phyloP scores from a whole-genome alignment of 2,113 vertebrate species.

The Pachycephala philippinensis region DNA sequence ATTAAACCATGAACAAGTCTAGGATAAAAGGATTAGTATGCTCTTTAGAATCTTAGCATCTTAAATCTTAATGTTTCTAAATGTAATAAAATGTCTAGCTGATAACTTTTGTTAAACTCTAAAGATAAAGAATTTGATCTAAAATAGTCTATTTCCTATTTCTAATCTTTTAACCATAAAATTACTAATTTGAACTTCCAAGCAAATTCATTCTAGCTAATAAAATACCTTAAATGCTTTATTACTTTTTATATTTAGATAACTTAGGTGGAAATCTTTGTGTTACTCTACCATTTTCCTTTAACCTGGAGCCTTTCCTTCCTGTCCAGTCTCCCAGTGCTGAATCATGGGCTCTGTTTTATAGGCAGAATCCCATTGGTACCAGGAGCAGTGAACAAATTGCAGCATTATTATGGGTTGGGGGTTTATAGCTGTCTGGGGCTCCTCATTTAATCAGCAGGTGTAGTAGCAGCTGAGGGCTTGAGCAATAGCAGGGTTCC shows the following conservation, averaged over 20 bases:
- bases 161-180: not conserved
- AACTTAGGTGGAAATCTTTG: not conserved
- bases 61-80: not conserved
- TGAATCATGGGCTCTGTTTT: not conserved
- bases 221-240: not conserved
- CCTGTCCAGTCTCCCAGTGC: not conserved
- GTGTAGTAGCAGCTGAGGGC: not conserved
- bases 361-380: not conserved
- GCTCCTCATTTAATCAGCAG: not conserved
- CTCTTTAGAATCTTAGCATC: not conserved
- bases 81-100: not conserved
- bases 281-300: not conserved
- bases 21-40: not conserved
- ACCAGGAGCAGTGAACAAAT: not conserved
- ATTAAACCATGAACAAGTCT: not conserved
- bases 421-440: not conserved
- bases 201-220: not conserved
- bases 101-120: not conserved
- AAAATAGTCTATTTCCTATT: not conserved
- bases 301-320: not conserved
- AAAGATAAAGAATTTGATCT: not conserved
- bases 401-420: not conserved
- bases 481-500: not conserved
- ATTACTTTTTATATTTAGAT: not conserved
- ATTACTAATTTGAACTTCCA: not conserved